These are phyloP conservation scores for Eptatretus atami DNA, from an alignment of 2,797 vertebrate species.

Conservation along the genomic window DNA sequence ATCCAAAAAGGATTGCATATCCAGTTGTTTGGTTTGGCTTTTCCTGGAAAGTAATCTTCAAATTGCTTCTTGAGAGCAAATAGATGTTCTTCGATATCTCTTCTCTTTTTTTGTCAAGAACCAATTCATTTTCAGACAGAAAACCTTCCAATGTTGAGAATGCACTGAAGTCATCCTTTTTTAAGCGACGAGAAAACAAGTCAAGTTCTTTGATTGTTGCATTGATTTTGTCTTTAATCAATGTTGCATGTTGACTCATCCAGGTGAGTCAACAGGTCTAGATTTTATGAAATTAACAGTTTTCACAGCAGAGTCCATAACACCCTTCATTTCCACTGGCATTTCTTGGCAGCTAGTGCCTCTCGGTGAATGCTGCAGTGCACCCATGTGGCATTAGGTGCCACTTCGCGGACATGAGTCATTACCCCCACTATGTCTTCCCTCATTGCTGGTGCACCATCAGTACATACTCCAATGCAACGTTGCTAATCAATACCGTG, in stretches of 20 bases:
- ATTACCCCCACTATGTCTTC: background rate
- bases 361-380: constrained; percentile 6
- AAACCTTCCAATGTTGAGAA: background rate
- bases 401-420: background rate
- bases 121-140: constrained; percentile 3
- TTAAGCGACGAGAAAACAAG: background rate
- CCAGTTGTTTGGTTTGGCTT: constrained; percentile 1
- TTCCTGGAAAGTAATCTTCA: constrained; percentile 6
- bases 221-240: constrained; percentile 10
- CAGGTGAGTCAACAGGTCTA: constrained; percentile 7
- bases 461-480: constrained; percentile 8
- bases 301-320: constrained; percentile 9
- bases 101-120: constrained; percentile 6
- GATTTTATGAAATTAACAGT: constrained; percentile 8
- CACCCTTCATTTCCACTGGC: constrained; percentile 7
- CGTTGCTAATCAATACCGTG: constrained; percentile 7
- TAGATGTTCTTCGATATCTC: background rate
- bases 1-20: constrained; percentile 8
- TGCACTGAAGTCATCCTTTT: constrained; percentile 4
- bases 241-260: too few species aligned
- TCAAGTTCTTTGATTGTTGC: constrained; percentile 9
- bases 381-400: background rate
- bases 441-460: constrained; percentile 7
- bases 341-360: constrained; percentile 7
- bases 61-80: constrained; percentile 2